These are phyloP conservation scores for Antheraea pernyi DNA, from an alignment of 1,140 invertebrate species.

Conservation along the genomic window DNA sequence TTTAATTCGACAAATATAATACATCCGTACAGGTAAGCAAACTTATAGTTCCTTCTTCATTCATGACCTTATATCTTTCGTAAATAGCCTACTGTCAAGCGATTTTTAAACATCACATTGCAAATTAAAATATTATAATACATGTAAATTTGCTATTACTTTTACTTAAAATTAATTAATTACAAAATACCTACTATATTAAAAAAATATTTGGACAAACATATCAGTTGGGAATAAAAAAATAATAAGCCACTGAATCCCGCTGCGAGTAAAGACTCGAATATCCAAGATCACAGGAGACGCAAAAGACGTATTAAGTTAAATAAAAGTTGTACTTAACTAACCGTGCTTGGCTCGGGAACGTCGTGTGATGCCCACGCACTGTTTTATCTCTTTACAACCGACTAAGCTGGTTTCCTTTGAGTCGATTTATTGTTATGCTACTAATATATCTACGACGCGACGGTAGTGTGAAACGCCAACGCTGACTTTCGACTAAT, in stretches of 20 bases:
- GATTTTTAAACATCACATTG: too few relatives aligned
- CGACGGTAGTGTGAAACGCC: slow-evolving; percentile 46
- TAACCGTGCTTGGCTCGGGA: slow-evolving; percentile 42
- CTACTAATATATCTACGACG: slow-evolving; percentile 57
- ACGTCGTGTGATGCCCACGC: slow-evolving; percentile 46
- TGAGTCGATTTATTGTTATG: slow-evolving; percentile 65
- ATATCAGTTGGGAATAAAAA: not conserved
- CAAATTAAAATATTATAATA: too few relatives aligned
- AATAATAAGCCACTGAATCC: not conserved
- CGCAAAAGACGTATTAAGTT: slow-evolving; percentile 38
- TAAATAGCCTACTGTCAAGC: too few relatives aligned
- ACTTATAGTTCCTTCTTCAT: too few relatives aligned
- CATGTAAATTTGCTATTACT: too few relatives aligned
- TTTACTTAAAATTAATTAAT: too few relatives aligned
- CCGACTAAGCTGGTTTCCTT: slow-evolving; percentile 52
- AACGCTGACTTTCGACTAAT: slow-evolving; percentile 64
- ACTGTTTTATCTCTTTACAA: slow-evolving; percentile 65
- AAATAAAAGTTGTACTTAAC: slow-evolving; percentile 64
- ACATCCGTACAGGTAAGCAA: too few relatives aligned
- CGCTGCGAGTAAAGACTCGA: slow-evolving; percentile 10
- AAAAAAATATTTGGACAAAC: not conserved
- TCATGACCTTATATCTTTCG: too few relatives aligned
- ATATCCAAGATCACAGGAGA: slow-evolving; percentile 24
- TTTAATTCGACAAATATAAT: too few relatives aligned
- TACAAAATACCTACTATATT: too few relatives aligned